Evolutionary conservation across 1,140 invertebrate genomes (phyloP).

Genomic region (Plutomurus gul): DNA sequence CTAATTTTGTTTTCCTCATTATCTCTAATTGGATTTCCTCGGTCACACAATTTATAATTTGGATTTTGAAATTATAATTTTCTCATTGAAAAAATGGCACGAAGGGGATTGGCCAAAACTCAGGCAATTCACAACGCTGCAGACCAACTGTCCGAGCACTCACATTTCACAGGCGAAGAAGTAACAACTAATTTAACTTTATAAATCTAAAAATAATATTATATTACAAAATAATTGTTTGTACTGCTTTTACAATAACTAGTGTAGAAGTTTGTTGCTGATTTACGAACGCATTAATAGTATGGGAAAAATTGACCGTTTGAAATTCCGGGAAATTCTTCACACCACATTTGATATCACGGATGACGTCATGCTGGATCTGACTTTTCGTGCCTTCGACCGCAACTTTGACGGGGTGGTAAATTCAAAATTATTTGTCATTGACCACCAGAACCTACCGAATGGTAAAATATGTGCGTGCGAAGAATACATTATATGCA

Average conservation of each 20-base stretch:
- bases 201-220: background rate
- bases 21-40: no score
- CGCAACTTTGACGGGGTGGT: constrained; percentile 70
- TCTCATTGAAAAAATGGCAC: background rate
- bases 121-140: background rate
- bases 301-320: constrained; percentile 74
- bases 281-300: constrained; percentile 45
- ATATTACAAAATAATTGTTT: background rate
- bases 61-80: background rate
- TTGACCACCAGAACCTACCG: background rate
- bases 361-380: constrained; percentile 82
- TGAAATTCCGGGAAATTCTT: constrained; percentile 80
- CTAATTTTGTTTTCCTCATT: no score
- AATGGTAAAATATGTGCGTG: no score
- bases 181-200: background rate
- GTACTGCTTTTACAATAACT: background rate
- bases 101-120: background rate
- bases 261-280: constrained; percentile 39
- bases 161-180: background rate
- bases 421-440: background rate
- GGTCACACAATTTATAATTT: no score
- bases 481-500: background rate
- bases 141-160: background rate
- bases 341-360: constrained; percentile 87
- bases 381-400: constrained; percentile 86